Evolutionary conservation across 2,888 invertebrate species (phyloP), one percentile per base, ranked within the genome.

Genomic region (Dryococelus australis): DNA sequence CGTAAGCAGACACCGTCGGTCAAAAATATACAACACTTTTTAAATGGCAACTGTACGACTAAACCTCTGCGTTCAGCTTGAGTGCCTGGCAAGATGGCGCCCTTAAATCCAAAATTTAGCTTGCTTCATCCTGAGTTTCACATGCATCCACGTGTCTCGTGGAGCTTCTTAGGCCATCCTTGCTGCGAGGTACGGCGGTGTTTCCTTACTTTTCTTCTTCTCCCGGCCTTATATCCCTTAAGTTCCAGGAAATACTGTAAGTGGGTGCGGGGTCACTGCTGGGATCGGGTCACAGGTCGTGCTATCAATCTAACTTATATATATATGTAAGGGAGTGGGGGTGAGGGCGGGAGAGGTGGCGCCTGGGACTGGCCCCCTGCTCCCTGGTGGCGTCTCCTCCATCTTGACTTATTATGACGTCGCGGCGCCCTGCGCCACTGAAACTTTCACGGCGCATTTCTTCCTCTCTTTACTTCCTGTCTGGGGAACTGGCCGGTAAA

Each of bases 201-300:
- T 24, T n/a, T n/a, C 65, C 65, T n/a, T 65, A 20, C 24, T 65
- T n/a, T n/a, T 65, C 24, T 16, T 24, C 24, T 24, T 65, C 6
- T 8, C n/a, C 24, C 65, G n/a, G 10, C 65, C 13, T 8, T 20
- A 24, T 65, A 65, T 65, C 65, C 24, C 65, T 65, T 65, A 65
- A 65, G 65, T 65, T 65, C 65, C 65, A 65, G 65, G 65, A 65
- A 65, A 65, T 65, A 65, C 65, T 65, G 65, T 65, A 65, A 65
- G 65, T 65, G 65, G 65, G 65, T n/a, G 65, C 65, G 65, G 65
- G 47, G 65, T 65, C 65, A n/a, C 65, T 65, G 65, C 65, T n/a
- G 65, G 65, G 65, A 16, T 65, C 65, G n/a, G 65, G 65, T 65
- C 65, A 65, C 20, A 65, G 65, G 65, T 65, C 65, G 65, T 65